Evolutionary conservation across 1,140 invertebrate species (phyloP).

Genomic region (Drosophila repletoides): DNA sequence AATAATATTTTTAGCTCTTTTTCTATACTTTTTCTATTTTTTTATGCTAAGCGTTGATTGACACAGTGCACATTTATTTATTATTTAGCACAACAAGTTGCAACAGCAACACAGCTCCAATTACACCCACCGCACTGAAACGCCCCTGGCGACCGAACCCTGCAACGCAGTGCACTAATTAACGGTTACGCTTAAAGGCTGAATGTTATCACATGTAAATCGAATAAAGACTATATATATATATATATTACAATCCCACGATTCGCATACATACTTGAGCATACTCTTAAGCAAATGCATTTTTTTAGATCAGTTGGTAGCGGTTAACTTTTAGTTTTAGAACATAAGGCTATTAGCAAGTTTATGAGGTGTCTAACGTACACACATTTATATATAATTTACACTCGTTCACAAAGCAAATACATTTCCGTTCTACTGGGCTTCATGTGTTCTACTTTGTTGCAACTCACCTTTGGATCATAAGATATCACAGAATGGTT

Average conservation of each 20-base stretch:
- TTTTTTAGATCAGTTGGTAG: neutral
- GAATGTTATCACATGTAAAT: constrained; percentile 41
- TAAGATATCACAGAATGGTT: constrained; percentile 81
- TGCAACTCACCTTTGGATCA: constrained; percentile 78
- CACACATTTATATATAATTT: neutral
- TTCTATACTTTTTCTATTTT: no score
- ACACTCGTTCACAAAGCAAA: constrained; percentile 12
- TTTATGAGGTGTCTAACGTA: neutral
- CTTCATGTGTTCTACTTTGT: constrained; percentile 15
- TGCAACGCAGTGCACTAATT: constrained; percentile 24
- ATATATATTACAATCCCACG: neutral
- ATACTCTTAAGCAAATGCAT: neutral
- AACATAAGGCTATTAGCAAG: neutral
- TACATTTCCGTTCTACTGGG: constrained; percentile 53
- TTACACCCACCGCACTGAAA: constrained; percentile 38
- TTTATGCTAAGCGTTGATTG: constrained; percentile 6
- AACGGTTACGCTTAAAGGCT: constrained; percentile 32
- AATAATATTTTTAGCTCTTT: constrained; percentile 25
- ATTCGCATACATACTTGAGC: neutral
- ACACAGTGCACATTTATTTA: constrained; percentile 26
- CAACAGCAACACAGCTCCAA: constrained; percentile 23
- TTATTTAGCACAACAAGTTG: constrained; percentile 23
- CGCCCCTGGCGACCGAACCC: constrained; percentile 25
- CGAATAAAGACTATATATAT: neutral
- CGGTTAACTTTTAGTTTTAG: neutral